Base-by-base conservation (phyloP, 2,113 vertebrate species). In the Odontophorus gujanensis region DNA sequence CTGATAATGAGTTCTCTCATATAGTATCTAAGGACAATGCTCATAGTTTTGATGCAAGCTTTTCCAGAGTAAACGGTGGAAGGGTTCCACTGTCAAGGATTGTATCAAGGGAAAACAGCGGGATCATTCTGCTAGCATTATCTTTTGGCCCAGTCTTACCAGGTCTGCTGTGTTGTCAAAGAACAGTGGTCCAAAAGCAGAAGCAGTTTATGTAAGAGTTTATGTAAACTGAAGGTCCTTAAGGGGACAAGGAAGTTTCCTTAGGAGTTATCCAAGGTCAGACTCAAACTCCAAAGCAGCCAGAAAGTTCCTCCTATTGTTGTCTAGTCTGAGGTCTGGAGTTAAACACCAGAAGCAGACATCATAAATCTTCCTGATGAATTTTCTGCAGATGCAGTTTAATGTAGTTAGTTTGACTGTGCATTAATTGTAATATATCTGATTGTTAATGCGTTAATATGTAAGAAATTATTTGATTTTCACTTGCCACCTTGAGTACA, bases 381-480 rank as follows among this genome's bases (percentile, higher is more conserved):
- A 51, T 89, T 61, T 17, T 81, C 7, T 0, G 0, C 68, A 34
- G 15, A 28, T 63, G 28, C 32, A 47, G 2, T 63, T 75, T 81
- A 90, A 38, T 87, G 34, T 67, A 43, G 55, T 42, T 77, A 50
- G 9, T 53, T 24, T 71, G 43, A 45, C 51, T 72, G 67, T 77
- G 59, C 4, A 3, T 11, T 30, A 50, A 3, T 22, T 38, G 25
- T 72, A 42, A 40, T 0, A 1, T 2, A 3, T 58, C 45, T 53
- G 43, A n/a, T 83, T 93, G 76, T 89, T n/a, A 85, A 50, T 79
- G 24, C 79, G 92, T 94, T 83, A 58, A 42, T 45, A 63, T 8
- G 25, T 85, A 83, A 72, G 50, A 91, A 87, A 22, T 8, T 2
- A 12, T 61, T 80, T 87, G 36, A n/a, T 88, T 94, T 93, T 95